Percentiles rank a stretch among this genome's conserved stretches.
Conservation (phyloP, 2,888 invertebrate species). For the Stegana nigrithorax region DNA sequence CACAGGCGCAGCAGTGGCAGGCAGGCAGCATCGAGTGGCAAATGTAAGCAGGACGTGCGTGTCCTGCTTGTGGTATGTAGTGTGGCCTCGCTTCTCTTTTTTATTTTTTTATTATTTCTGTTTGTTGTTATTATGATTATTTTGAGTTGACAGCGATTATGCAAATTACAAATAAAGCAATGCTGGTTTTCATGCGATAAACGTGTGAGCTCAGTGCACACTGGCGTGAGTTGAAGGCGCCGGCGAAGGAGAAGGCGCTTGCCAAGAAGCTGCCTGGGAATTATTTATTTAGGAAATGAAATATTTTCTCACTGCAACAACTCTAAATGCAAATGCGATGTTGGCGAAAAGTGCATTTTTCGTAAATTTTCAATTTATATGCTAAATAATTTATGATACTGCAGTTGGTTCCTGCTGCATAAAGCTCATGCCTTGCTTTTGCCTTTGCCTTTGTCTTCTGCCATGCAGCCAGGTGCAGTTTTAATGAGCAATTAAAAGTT, state of each 20-base stretch:
- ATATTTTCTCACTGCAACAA: slow-evolving; percentile 27
- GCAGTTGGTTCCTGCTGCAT: not conserved
- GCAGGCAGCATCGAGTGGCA: not conserved
- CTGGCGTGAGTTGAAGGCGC: not conserved
- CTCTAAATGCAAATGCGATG: slow-evolving; percentile 4
- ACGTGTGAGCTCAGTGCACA: not conserved
- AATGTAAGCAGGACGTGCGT: not conserved
- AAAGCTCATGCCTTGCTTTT: not conserved
- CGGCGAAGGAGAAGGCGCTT: not conserved
- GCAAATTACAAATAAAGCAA: slow-evolving; percentile 51
- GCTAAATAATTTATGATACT: slow-evolving; percentile 37
- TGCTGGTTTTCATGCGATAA: not conserved
- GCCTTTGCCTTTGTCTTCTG: not conserved
- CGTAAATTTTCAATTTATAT: slow-evolving; percentile 43
- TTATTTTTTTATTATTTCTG: slow-evolving; percentile 33
- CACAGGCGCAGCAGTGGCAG: not conserved
- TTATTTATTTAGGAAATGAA: slow-evolving; percentile 13
- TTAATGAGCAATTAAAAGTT: slow-evolving; percentile 51
- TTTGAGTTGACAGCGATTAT: slow-evolving; percentile 59
- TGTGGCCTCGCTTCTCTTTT: not conserved
- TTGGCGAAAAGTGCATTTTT: slow-evolving; percentile 42
- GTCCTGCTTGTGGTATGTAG: slow-evolving; percentile 2
- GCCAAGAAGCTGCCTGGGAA: too few relatives aligned
- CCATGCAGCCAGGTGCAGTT: slow-evolving; percentile 24
- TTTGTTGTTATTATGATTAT: slow-evolving; percentile 34